Percentiles rank a stretch among this genome's conserved stretches.
These are phyloP conservation scores for Mastomys coucha DNA, from an alignment of 2,113 vertebrate species.

Conservation along the genomic window DNA sequence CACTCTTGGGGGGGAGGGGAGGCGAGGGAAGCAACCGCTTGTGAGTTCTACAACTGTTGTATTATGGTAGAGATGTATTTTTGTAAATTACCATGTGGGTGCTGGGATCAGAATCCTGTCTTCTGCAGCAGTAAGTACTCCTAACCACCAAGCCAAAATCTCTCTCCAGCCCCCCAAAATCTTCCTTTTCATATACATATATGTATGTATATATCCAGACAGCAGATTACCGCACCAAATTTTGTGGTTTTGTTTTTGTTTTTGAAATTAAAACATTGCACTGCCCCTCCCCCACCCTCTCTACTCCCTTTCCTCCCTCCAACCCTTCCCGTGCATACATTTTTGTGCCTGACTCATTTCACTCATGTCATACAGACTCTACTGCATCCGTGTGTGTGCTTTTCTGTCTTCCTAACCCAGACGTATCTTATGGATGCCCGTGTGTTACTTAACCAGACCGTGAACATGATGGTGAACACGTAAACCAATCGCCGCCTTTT, in stretches of 20 bases:
- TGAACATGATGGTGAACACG: not conserved
- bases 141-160: not conserved
- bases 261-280: no score
- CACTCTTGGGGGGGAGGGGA: no score
- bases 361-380: not conserved
- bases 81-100: not conserved
- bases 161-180: not conserved
- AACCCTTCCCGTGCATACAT: not conserved
- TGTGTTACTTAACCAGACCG: not conserved
- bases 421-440: not conserved
- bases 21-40: not conserved
- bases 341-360: not conserved
- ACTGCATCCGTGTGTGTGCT: fast-evolving
- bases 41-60: not conserved
- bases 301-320: not conserved
- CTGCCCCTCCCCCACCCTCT: no score
- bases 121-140: not conserved
- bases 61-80: not conserved
- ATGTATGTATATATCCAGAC: not conserved
- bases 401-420: not conserved
- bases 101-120: not conserved
- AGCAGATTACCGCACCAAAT: not conserved
- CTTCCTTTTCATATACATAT: not conserved
- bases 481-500: not conserved
- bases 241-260: not conserved